A percentile compares a stretch with the other conserved stretches of the same genome.
Conservation (phyloP, 37 sponge, comb jelly and placozoan species). For the Mnemiopsis leidyi region DNA sequence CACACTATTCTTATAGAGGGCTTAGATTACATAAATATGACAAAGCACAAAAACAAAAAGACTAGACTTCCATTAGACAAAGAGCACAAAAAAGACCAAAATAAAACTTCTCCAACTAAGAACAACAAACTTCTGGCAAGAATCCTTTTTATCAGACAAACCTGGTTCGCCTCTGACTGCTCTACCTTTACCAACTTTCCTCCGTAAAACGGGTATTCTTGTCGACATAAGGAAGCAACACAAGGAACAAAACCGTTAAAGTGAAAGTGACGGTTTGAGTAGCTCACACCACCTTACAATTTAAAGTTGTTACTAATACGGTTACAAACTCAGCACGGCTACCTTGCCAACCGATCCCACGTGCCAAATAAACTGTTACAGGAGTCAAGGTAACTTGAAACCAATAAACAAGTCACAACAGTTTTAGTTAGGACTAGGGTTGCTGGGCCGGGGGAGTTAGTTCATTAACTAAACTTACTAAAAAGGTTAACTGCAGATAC, state of each 20-base stretch:
- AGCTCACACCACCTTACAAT: not conserved
- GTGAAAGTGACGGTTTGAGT: not conserved
- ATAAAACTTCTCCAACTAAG: too few relatives aligned
- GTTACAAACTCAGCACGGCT: not conserved
- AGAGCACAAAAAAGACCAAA: too few relatives aligned
- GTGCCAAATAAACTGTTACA: too few relatives aligned
- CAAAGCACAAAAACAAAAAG: too few relatives aligned
- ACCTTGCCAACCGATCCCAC: not conserved
- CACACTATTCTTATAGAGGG: too few relatives aligned
- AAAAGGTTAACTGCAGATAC: not conserved
- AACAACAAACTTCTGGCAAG: too few relatives aligned
- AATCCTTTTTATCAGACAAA: too few relatives aligned
- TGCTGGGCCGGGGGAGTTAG: too few relatives aligned
- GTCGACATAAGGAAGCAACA: not conserved
- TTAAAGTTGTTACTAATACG: not conserved
- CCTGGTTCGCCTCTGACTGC: not conserved
- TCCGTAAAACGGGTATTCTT: not conserved
- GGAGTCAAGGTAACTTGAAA: not conserved
- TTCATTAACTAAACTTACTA: not conserved
- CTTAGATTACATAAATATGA: too few relatives aligned
- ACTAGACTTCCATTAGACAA: too few relatives aligned
- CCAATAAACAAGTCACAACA: not conserved
- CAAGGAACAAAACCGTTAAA: not conserved
- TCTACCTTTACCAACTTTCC: not conserved
- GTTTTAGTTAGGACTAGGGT: not conserved